These are phyloP conservation scores for Sanderia malayensis DNA, from an alignment of 30 jellyfish, hydroid and myxozoan species.

Conservation along the genomic window DNA sequence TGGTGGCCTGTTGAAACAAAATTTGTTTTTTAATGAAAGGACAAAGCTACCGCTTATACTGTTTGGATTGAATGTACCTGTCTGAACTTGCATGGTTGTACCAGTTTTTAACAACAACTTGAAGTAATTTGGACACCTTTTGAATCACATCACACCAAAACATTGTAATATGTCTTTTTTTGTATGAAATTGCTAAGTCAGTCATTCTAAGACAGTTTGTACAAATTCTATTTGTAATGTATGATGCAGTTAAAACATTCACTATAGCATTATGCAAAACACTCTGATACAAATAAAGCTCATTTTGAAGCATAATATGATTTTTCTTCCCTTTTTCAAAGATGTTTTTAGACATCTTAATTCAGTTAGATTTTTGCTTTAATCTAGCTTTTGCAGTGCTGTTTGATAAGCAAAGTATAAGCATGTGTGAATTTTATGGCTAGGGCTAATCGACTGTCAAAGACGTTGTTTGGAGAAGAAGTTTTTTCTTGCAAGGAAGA, in stretches of 20 bases:
- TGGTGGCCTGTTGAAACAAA: not conserved
- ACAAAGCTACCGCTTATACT: not conserved
- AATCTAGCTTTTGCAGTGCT: not conserved
- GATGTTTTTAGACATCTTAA: not conserved
- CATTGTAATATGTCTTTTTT: not conserved
- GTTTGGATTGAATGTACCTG: not conserved
- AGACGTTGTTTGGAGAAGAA: not conserved
- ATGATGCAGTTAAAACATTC: not conserved
- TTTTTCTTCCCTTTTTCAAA: not conserved
- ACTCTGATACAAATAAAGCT: not conserved
- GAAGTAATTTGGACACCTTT: not conserved
- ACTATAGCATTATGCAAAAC: not conserved
- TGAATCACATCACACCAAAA: not conserved
- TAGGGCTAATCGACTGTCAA: not conserved
- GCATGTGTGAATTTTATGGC: constrained; percentile 1
- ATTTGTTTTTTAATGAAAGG: not conserved
- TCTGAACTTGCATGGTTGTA: not conserved
- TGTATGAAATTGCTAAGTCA: not conserved
- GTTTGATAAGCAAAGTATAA: not conserved
- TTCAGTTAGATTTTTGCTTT: not conserved
- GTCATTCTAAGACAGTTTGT: not conserved
- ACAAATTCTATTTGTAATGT: not conserved
- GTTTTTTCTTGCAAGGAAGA: not conserved
- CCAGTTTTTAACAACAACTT: not conserved
- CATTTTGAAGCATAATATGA: not conserved